Percentiles rank a stretch among this genome's conserved stretches.
These are phyloP conservation scores for Cinara cedri DNA, from an alignment of 2,888 invertebrate species.

Conservation along the genomic window DNA sequence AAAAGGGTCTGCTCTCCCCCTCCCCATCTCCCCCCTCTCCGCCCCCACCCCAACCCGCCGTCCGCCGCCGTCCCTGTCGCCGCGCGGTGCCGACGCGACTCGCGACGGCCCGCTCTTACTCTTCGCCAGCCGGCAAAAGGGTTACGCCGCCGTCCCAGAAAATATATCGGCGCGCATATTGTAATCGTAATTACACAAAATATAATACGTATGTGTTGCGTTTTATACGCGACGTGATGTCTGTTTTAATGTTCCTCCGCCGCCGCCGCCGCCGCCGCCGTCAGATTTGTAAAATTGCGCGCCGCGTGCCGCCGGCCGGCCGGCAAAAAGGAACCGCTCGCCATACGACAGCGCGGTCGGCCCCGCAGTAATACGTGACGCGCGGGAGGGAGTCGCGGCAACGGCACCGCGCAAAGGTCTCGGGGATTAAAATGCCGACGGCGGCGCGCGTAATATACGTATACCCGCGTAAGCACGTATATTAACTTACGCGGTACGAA, in stretches of 20 bases:
- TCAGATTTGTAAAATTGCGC: slow-evolving; percentile 29
- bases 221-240: slow-evolving; percentile 31
- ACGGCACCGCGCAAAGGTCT: slow-evolving; percentile 11
- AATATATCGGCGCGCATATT: neutral
- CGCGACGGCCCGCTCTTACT: no score
- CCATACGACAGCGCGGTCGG: neutral
- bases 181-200: neutral
- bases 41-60: neutral
- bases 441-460: no score
- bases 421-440: slow-evolving; percentile 32
- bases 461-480: no score
- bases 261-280: no score
- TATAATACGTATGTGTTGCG: neutral
- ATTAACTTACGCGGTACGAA: neutral
- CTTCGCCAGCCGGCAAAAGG: neutral
- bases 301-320: neutral
- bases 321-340: neutral
- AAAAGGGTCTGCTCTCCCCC: slow-evolving; percentile 23
- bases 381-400: neutral
- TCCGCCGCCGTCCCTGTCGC: neutral
- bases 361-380: no score
- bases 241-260: slow-evolving; percentile 43
- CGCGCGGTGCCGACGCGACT: neutral
- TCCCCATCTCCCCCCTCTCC: neutral
- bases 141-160: neutral